A percentile compares a stretch with the other conserved stretches of the same genome.
phyloP scores from a whole-genome alignment of 1,140 invertebrate species.

The Anagrus nilaparvatae region DNA sequence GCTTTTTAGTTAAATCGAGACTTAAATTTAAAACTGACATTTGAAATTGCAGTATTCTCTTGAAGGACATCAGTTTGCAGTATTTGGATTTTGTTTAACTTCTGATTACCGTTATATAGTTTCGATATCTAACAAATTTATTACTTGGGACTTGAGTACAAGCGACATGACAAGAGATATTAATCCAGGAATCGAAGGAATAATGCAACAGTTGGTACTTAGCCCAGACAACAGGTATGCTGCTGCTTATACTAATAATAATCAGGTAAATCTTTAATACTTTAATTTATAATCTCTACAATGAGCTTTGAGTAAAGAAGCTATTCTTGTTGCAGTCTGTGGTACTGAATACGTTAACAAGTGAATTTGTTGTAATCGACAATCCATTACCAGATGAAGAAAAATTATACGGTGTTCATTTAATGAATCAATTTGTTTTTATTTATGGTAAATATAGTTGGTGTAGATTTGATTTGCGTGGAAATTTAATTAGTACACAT shows the following conservation, averaged over 20 bases:
- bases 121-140: slow-evolving; percentile 93
- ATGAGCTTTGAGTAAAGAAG: not conserved
- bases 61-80: slow-evolving; percentile 95
- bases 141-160: slow-evolving; percentile 93
- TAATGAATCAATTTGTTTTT: slow-evolving; percentile 67
- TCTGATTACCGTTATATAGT: slow-evolving; percentile 89
- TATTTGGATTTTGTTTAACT: slow-evolving; percentile 88
- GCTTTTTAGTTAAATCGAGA: not conserved
- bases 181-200: slow-evolving; percentile 86
- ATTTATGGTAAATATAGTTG: slow-evolving; percentile 53
- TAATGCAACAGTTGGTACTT: slow-evolving; percentile 90
- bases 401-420: slow-evolving; percentile 55
- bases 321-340: slow-evolving; percentile 52
- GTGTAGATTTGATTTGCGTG: slow-evolving; percentile 68
- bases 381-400: slow-evolving; percentile 69
- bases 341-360: slow-evolving; percentile 80
- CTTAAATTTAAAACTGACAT: too few species aligned
- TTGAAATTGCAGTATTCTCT: slow-evolving; percentile 71
- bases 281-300: not conserved
- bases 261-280: slow-evolving; percentile 52
- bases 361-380: slow-evolving; percentile 75
- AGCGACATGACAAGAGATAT: slow-evolving; percentile 86
- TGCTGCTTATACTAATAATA: slow-evolving; percentile 93
- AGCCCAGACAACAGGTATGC: slow-evolving; percentile 94
- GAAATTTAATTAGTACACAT: slow-evolving; percentile 53